These are phyloP conservation scores for Euzophera pinguis DNA, from an alignment of 2,888 invertebrate species.

Conservation along the genomic window DNA sequence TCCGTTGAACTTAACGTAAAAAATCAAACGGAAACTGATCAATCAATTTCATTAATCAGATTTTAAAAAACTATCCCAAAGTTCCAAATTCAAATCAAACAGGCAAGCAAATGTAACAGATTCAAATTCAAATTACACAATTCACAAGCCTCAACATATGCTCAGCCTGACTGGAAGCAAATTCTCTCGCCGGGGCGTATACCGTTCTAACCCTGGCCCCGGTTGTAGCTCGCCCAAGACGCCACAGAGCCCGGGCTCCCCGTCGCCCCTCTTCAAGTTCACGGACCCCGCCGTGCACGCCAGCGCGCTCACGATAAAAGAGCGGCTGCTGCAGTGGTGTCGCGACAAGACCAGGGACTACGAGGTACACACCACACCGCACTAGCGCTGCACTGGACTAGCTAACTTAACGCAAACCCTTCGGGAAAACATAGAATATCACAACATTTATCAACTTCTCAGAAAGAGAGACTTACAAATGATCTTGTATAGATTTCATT, in stretches of 20 bases:
- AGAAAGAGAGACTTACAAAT: too few relatives aligned
- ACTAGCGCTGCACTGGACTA: conserved; percentile 15
- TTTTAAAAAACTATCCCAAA: too few relatives aligned
- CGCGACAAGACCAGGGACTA: conserved; percentile 98
- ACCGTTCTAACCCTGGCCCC: conserved; percentile 59
- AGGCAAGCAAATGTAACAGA: background rate
- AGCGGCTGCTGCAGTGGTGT: conserved; percentile 97
- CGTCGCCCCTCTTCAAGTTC: conserved; percentile 92
- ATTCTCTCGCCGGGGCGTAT: background rate
- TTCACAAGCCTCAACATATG: background rate
- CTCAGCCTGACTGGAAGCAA: conserved; percentile 1
- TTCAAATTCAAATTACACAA: too few relatives aligned
- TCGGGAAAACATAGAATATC: background rate
- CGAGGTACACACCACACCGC: conserved; percentile 84
- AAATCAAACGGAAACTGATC: too few relatives aligned
- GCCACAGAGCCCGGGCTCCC: conserved; percentile 81
- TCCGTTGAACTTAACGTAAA: too few relatives aligned
- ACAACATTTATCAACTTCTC: too few relatives aligned
- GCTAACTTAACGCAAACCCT: background rate
- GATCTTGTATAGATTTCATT: too few relatives aligned
- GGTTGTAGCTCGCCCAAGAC: conserved; percentile 87
- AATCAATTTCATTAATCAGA: too few relatives aligned
- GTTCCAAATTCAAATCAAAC: too few relatives aligned
- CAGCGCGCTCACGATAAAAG: conserved; percentile 97
- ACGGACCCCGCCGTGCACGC: conserved; percentile 93